phyloP scores from a whole-genome alignment of 2,797 vertebrate species.

The Sebastes cheni region DNA sequence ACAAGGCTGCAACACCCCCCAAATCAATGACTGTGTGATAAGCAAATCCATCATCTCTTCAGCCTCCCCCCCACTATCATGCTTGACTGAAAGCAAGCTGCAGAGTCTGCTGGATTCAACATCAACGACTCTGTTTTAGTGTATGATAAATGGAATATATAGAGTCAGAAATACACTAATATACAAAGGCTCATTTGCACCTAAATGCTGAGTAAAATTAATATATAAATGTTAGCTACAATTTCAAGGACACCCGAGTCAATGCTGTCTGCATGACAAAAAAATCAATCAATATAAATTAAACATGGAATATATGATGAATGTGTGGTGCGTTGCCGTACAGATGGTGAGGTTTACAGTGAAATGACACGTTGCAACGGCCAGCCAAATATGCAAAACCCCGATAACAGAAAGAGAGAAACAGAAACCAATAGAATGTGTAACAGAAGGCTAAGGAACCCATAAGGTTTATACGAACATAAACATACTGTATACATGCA shows the following conservation, averaged over 20 bases:
- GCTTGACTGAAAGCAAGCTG: background rate
- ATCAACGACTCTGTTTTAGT: background rate
- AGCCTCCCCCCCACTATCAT: background rate
- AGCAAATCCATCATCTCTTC: slow-evolving; percentile 62
- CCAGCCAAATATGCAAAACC: background rate
- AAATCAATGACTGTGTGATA: slow-evolving; percentile 65
- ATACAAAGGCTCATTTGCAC: background rate
- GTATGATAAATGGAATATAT: background rate
- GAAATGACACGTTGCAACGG: background rate
- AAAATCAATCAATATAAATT: background rate
- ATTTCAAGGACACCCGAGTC: background rate
- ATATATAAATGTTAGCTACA: background rate
- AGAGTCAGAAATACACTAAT: background rate
- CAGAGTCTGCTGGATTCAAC: background rate
- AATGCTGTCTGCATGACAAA: background rate
- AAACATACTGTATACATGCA: background rate
- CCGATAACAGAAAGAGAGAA: background rate
- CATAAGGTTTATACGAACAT: background rate
- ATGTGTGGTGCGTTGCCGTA: background rate
- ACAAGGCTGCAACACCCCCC: slow-evolving; percentile 31
- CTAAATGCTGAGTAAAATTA: background rate
- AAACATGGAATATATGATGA: background rate
- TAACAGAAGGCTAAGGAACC: background rate
- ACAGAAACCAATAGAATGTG: background rate
- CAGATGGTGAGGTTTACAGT: background rate